Conservation (phyloP, 2,797 vertebrate genomes). For the Cygnus olor region DNA sequence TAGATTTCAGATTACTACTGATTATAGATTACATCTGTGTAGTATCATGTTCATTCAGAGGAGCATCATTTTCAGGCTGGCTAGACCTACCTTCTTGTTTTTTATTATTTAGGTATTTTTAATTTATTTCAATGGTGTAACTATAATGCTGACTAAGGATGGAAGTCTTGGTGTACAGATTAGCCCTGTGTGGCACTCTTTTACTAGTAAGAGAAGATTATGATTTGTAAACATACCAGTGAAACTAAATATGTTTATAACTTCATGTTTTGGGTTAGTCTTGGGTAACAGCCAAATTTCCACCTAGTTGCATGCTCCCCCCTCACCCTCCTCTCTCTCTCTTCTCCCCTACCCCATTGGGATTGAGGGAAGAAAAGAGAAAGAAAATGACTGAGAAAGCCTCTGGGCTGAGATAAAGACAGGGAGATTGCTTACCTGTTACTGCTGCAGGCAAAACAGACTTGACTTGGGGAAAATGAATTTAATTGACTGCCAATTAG, state of each 20-base stretch:
- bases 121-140: neutral
- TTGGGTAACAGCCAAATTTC: neutral
- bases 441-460: neutral
- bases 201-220: neutral
- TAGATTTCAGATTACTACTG: neutral
- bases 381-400: neutral
- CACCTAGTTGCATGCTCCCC: neutral
- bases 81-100: neutral
- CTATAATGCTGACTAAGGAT: neutral
- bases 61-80: neutral
- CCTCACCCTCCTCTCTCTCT: neutral
- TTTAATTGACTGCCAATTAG: neutral
- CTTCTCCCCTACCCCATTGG: neutral
- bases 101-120: neutral
- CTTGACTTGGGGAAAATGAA: neutral
- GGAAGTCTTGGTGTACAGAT: neutral
- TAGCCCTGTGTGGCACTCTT: neutral
- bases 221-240: neutral
- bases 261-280: neutral
- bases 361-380: neutral
- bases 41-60: neutral
- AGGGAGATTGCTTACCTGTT: neutral
- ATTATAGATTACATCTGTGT: rapidly evolving
- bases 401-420: neutral
- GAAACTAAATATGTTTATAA: neutral